These are phyloP conservation scores for Drosophila arawakana DNA, from an alignment of 1,140 invertebrate genomes.

Conservation along the genomic window DNA sequence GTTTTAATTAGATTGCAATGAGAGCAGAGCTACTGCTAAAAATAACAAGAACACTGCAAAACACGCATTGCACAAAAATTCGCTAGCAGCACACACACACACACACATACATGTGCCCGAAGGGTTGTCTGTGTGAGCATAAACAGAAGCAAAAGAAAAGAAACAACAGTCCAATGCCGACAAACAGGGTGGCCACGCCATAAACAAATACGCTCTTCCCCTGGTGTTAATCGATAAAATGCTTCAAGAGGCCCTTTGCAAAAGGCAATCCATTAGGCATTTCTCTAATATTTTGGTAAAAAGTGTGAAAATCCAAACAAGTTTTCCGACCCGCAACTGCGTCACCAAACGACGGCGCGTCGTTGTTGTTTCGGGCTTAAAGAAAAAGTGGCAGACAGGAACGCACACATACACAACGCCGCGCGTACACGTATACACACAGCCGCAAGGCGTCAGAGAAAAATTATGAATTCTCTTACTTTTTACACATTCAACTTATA, in stretches of 20 bases:
- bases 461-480: slow-evolving; percentile 42
- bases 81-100: too few species aligned
- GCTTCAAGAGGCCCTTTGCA: slow-evolving; percentile 20
- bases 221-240: slow-evolving; percentile 59
- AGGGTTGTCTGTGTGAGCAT: slow-evolving; percentile 18
- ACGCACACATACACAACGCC: slow-evolving; percentile 13
- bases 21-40: slow-evolving; percentile 59
- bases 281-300: slow-evolving; percentile 32
- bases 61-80: slow-evolving; percentile 29
- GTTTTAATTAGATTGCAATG: slow-evolving; percentile 80
- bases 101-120: not conserved
- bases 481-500: slow-evolving; percentile 54
- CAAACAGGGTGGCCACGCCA: slow-evolving; percentile 21
- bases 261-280: slow-evolving; percentile 13
- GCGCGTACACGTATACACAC: slow-evolving; percentile 25
- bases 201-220: slow-evolving; percentile 43
- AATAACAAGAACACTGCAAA: slow-evolving; percentile 46
- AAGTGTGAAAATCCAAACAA: slow-evolving; percentile 71
- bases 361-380: slow-evolving; percentile 25
- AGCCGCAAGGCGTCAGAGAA: not conserved
- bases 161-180: not conserved
- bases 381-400: slow-evolving; percentile 32
- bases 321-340: slow-evolving; percentile 65
- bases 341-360: slow-evolving; percentile 41
- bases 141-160: slow-evolving; percentile 11